A percentile compares a stretch with the other conserved stretches of the same genome.
Conservation (phyloP, 2,888 invertebrate genomes). For the Magallana nippona region DNA sequence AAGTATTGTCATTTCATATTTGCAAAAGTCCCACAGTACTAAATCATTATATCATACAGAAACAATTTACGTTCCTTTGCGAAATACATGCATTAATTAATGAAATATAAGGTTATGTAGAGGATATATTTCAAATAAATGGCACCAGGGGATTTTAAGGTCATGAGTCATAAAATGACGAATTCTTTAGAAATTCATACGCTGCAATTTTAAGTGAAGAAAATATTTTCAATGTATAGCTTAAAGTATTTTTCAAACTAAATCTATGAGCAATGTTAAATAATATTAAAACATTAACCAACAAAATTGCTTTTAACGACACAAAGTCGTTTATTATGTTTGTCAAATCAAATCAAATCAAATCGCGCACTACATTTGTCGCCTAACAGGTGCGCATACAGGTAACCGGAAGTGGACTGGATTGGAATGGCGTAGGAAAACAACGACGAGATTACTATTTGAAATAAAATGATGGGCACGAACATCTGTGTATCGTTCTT, state of each 20-base stretch:
- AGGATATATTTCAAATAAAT: not conserved
- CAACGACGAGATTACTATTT: not conserved
- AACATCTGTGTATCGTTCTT: constrained; percentile 1
- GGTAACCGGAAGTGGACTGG: constrained; percentile 38
- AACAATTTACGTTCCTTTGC: no score
- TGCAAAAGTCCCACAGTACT: no score
- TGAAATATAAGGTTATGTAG: no score
- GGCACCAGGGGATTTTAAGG: not conserved
- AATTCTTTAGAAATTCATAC: constrained; percentile 7
- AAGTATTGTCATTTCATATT: no score
- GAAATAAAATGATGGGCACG: not conserved
- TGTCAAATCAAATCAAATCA: not conserved
- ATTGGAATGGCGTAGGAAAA: constrained; percentile 37
- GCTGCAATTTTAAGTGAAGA: not conserved
- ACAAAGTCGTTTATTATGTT: not conserved
- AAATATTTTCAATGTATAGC: not conserved
- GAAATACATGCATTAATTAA: no score
- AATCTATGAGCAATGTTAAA: no score
- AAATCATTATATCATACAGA: no score
- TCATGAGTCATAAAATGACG: constrained; percentile 2
- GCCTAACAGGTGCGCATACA: constrained; percentile 26
- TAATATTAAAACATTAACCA: not conserved
- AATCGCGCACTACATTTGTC: constrained; percentile 34
- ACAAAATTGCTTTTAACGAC: not conserved
- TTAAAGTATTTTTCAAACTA: not conserved